Evolutionary conservation across 2,888 invertebrate genomes (phyloP).

Genomic region (Chalcosyrphus nemorum): DNA sequence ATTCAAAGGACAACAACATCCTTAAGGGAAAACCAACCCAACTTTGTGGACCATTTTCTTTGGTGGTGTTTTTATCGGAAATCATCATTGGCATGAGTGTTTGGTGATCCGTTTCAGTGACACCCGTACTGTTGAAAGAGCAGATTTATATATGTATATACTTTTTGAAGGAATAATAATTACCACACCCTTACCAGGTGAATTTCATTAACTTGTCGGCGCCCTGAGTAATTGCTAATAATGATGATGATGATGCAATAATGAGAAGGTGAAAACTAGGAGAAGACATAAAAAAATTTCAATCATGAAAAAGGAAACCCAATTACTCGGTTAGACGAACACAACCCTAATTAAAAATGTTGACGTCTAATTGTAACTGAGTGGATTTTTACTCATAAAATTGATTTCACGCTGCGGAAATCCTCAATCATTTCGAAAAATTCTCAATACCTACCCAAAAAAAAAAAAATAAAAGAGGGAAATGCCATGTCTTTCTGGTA

Average conservation of each 20-base stretch:
- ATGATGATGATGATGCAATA: neutral
- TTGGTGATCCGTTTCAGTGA: neutral
- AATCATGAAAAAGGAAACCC: slow-evolving; percentile 4
- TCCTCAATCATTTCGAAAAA: slow-evolving; percentile 30
- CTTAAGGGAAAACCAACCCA: neutral
- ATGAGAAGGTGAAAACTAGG: neutral
- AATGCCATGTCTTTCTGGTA: neutral
- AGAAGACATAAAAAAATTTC: neutral
- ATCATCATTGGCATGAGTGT: slow-evolving; percentile 5
- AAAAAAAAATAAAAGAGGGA: neutral
- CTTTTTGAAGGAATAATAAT: neutral
- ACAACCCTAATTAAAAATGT: slow-evolving; percentile 44
- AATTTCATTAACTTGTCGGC: neutral
- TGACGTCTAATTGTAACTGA: neutral
- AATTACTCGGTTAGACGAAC: slow-evolving; percentile 25
- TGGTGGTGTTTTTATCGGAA: slow-evolving; percentile 14
- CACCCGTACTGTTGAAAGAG: neutral
- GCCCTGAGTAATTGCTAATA: neutral
- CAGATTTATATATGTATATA: too few species aligned
- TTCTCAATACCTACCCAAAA: slow-evolving; percentile 35
- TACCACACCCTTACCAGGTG: neutral
- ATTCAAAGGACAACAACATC: neutral
- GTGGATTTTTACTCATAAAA: slow-evolving; percentile 16
- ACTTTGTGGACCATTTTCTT: neutral
- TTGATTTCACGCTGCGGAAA: slow-evolving; percentile 14